Percentiles rank a stretch among this genome's conserved stretches.
phyloP scores from a whole-genome alignment of 2,888 invertebrate genomes.

The Andricus curvator region DNA sequence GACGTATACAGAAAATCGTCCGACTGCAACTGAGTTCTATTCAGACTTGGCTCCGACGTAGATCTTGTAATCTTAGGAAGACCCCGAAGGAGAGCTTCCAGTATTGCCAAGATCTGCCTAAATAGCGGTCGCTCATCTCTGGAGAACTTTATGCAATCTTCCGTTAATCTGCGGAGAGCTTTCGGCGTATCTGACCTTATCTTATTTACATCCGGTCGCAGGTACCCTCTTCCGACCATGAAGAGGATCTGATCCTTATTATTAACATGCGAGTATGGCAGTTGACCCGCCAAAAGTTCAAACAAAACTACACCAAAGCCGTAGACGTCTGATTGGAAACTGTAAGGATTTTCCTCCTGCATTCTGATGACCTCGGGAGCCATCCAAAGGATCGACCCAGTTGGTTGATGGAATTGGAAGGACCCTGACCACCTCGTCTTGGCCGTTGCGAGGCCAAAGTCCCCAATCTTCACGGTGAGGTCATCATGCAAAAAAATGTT shows the following conservation, averaged over 20 bases:
- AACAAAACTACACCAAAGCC: constrained; percentile 98
- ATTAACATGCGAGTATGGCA: constrained; percentile 96
- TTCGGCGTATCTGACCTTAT: constrained; percentile 94
- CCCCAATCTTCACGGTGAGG: constrained; percentile 99
- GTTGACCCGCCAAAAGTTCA: constrained; percentile 93
- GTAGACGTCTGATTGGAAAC: constrained; percentile 98
- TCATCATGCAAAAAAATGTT: constrained; percentile 99
- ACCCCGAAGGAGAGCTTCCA: constrained; percentile 92
- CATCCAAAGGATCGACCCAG: constrained; percentile 99
- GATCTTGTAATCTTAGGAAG: constrained; percentile 95
- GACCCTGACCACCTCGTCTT: constrained; percentile 98
- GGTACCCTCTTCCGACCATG: constrained; percentile 96
- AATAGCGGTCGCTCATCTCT: constrained; percentile 94
- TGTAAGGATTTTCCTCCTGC: constrained; percentile 97
- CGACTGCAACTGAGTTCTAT: constrained; percentile 90
- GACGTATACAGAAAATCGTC: constrained; percentile 94
- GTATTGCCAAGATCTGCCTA: constrained; percentile 90
- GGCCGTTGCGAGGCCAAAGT: constrained; percentile 97
- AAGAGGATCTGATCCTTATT: constrained; percentile 98
- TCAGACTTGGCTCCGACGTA: constrained; percentile 92
- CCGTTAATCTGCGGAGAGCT: constrained; percentile 90
- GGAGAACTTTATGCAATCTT: constrained; percentile 94
- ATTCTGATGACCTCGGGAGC: constrained; percentile 99
- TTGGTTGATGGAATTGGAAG: constrained; percentile 96
- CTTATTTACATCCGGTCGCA: constrained; percentile 91